A percentile compares a stretch with the other conserved stretches of the same genome.
Conservation (phyloP, 2,113 vertebrate genomes). For the Siniperca chuatsi region DNA sequence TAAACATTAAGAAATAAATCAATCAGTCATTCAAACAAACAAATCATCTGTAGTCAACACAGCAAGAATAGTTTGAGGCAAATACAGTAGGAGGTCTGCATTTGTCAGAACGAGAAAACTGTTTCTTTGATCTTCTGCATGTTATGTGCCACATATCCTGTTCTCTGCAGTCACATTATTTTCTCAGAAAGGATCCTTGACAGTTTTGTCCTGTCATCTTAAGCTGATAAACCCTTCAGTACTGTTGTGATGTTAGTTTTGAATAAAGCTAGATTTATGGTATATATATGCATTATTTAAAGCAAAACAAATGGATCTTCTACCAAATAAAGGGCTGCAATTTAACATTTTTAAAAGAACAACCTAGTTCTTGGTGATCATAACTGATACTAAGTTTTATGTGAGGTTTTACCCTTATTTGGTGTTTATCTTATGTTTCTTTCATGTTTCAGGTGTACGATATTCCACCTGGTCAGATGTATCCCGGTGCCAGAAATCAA, state of each 20-base stretch:
- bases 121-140: background rate
- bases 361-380: background rate
- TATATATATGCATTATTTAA: background rate
- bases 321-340: background rate
- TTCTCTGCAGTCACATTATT: slow-evolving; percentile 20
- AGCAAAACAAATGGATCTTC: background rate
- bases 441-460: slow-evolving; percentile 90
- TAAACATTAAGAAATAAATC: background rate
- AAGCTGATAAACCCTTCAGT: background rate
- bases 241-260: accelerated
- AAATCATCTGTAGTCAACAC: background rate
- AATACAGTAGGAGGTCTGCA: background rate
- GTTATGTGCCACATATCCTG: slow-evolving; percentile 17
- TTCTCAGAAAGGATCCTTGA: slow-evolving; percentile 29
- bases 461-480: slow-evolving; percentile 87
- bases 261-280: background rate
- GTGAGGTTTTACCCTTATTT: background rate
- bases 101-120: background rate
- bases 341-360: background rate
- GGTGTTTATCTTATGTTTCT: background rate
- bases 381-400: background rate
- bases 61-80: background rate
- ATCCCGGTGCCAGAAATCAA: slow-evolving; percentile 81
- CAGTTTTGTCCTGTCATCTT: slow-evolving; percentile 18
- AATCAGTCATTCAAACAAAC: background rate